These are phyloP conservation scores for Dasypus novemcinctus DNA, from an alignment of 2,113 vertebrate genomes.

Conservation along the genomic window DNA sequence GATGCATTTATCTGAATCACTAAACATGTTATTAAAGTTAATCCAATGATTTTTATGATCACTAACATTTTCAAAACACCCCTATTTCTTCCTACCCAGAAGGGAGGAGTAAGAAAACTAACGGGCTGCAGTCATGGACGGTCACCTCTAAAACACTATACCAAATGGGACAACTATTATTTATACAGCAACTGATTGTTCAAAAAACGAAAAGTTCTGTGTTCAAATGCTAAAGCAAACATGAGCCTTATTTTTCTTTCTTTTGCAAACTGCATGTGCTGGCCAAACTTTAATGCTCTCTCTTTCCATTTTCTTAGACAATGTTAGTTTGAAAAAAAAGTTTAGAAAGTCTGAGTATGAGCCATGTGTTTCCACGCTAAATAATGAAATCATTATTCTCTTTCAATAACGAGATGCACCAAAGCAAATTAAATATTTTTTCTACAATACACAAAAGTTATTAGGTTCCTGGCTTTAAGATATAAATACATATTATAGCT, in stretches of 20 bases:
- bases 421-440: slow-evolving; percentile 74
- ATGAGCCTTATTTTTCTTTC: slow-evolving; percentile 46
- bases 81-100: neutral
- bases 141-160: slow-evolving; percentile 17
- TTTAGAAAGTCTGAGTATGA: slow-evolving; percentile 68
- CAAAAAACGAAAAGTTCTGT: slow-evolving; percentile 64
- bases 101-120: neutral
- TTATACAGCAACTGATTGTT: slow-evolving; percentile 76
- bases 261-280: slow-evolving; percentile 65
- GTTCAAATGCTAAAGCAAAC: slow-evolving; percentile 79
- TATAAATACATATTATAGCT: neutral
- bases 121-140: slow-evolving; percentile 29
- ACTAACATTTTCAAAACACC: neutral
- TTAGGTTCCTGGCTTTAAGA: slow-evolving; percentile 55
- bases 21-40: neutral
- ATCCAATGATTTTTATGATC: slow-evolving; percentile 36
- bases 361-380: slow-evolving; percentile 78
- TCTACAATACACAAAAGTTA: slow-evolving; percentile 61
- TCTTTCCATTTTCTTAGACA: slow-evolving; percentile 76
- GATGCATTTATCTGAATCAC: neutral
- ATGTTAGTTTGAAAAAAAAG: slow-evolving; percentile 64
- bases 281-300: slow-evolving; percentile 70
- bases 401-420: slow-evolving; percentile 71
- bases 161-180: slow-evolving; percentile 59
- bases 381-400: slow-evolving; percentile 82